Evolutionary conservation across 2,888 invertebrate species (phyloP).

Genomic region (Orgyia antiqua): DNA sequence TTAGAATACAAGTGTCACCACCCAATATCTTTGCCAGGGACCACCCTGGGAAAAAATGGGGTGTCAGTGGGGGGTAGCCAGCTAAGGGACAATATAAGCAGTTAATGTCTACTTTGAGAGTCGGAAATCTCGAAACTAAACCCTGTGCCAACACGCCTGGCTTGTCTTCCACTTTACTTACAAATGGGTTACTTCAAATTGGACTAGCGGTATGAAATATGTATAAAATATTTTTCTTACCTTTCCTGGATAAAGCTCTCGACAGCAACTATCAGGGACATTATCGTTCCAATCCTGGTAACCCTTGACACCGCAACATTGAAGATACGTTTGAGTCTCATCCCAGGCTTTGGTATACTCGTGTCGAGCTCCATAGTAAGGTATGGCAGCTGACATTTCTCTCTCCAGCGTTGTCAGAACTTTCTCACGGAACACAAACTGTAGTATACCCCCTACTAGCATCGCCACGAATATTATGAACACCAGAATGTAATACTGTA

Average conservation of each 20-base stretch:
- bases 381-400: slow-evolving; percentile 87
- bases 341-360: slow-evolving; percentile 92
- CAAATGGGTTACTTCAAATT: no score
- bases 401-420: slow-evolving; percentile 86
- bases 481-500: slow-evolving; percentile 92
- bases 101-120: no score
- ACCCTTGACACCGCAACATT: slow-evolving; percentile 90
- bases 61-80: no score
- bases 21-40: no score
- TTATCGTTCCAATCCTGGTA: slow-evolving; percentile 86
- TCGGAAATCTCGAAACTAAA: no score
- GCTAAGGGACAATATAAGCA: no score
- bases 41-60: no score
- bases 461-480: slow-evolving; percentile 93
- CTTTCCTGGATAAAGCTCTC: slow-evolving; percentile 78
- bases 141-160: no score
- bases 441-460: slow-evolving; percentile 93
- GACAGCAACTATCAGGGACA: slow-evolving; percentile 88
- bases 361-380: slow-evolving; percentile 83
- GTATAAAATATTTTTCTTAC: slow-evolving; percentile 40
- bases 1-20: no score
- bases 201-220: no score
- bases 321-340: slow-evolving; percentile 88
- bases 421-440: slow-evolving; percentile 93
- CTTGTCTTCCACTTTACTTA: no score